Evolutionary conservation across 2,797 vertebrate species (phyloP).

Genomic region (Pogonophryne albipinna): DNA sequence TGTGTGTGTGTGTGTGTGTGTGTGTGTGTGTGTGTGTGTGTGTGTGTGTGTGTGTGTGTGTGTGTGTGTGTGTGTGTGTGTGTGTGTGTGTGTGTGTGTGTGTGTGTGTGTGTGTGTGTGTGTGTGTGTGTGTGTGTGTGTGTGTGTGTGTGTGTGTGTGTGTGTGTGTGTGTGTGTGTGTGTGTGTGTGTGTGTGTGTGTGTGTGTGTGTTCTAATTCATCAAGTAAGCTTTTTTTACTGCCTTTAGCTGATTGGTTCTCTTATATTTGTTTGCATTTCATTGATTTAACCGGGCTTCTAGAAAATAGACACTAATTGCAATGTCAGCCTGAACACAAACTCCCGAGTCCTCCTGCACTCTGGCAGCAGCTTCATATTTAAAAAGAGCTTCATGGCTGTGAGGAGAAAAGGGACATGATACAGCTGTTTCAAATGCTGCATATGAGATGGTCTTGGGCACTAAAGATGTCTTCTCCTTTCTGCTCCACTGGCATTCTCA

Average conservation of each 20-base stretch:
- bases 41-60: constrained; percentile 30
- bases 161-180: constrained; percentile 24
- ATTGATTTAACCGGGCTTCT: constrained; percentile 62
- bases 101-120: constrained; percentile 28
- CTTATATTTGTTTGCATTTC: constrained; percentile 48
- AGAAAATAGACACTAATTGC: constrained; percentile 53
- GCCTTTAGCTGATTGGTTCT: constrained; percentile 56
- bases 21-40: constrained; percentile 22
- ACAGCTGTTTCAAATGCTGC: constrained; percentile 72
- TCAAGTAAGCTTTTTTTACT: constrained; percentile 34
- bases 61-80: constrained; percentile 23
- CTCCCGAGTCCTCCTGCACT: constrained; percentile 17
- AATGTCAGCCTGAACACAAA: constrained; percentile 28
- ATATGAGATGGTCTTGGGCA: constrained; percentile 59
- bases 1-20: constrained; percentile 27
- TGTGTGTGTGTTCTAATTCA: constrained; percentile 38
- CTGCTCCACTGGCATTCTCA: constrained; percentile 71
- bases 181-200: constrained; percentile 26
- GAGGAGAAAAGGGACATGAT: constrained; percentile 43
- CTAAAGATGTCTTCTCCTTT: constrained; percentile 76
- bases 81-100: constrained; percentile 24
- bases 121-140: constrained; percentile 22
- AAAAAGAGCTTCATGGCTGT: constrained; percentile 23
- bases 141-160: constrained; percentile 28
- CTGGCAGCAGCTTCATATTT: constrained; percentile 44